Percentiles rank a stretch among this genome's conserved stretches.
Conservation (phyloP, 92 coral and sea anemone genomes). For the Virgularia gustaviana region DNA sequence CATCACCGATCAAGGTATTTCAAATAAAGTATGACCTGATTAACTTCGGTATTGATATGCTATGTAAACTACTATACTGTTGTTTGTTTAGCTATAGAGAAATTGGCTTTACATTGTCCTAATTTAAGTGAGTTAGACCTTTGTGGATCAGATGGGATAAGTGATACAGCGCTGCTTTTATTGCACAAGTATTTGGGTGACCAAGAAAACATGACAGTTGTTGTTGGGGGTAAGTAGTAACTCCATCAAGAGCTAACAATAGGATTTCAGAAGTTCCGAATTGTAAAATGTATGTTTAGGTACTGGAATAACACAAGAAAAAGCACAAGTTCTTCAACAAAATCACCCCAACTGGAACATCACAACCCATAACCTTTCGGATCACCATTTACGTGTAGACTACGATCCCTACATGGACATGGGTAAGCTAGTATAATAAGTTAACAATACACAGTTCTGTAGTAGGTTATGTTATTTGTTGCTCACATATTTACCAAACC, state of each 20-base stretch:
- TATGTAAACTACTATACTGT: not conserved
- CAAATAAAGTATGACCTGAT: too few species aligned
- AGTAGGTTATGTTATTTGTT: too few species aligned
- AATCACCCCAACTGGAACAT: conserved; percentile 20
- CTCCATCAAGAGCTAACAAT: not conserved
- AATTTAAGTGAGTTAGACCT: conserved; percentile 4
- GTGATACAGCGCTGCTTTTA: conserved; percentile 4
- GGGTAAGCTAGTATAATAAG: conserved; percentile 19
- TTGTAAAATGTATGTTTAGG: conserved; percentile 3
- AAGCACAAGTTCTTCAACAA: not conserved
- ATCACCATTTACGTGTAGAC: conserved; percentile 26
- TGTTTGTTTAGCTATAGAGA: conserved; percentile 19
- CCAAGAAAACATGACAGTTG: not conserved
- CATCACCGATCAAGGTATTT: conserved; percentile 20
- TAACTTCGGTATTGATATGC: not conserved
- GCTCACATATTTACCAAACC: too few species aligned
- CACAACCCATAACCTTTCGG: conserved; percentile 27
- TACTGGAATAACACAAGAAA: conserved; percentile 17
- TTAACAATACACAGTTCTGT: too few species aligned
- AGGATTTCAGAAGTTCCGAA: not conserved
- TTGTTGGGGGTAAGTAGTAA: conserved; percentile 27
- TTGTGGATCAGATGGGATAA: conserved; percentile 36
- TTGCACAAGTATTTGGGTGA: conserved; percentile 16
- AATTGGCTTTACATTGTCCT: conserved; percentile 16
- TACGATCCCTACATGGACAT: conserved; percentile 37